A percentile compares a stretch with the other conserved stretches of the same genome.
Evolutionary conservation across 2,888 invertebrate species (phyloP).

Genomic region (Tortricodes alternella): DNA sequence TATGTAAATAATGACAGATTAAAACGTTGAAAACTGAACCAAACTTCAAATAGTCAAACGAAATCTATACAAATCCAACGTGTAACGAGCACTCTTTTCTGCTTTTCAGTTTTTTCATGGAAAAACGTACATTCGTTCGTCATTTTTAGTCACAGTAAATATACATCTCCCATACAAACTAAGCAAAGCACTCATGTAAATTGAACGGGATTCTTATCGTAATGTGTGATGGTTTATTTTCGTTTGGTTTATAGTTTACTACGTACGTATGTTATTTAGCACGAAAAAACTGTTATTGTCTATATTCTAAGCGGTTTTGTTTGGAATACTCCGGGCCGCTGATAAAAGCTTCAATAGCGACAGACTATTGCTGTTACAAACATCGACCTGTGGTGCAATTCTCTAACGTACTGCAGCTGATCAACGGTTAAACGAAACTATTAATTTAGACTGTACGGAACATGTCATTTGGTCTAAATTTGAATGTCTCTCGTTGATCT

Average conservation of each 20-base stretch:
- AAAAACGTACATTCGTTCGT: not conserved
- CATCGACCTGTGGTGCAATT: too few species aligned
- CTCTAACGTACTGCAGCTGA: too few species aligned
- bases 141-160: constrained; percentile 10
- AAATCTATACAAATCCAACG: too few species aligned
- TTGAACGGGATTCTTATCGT: not conserved
- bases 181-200: not conserved
- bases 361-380: too few species aligned
- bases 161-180: not conserved
- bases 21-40: too few species aligned
- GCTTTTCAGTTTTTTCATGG: constrained; percentile 5
- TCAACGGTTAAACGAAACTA: too few species aligned
- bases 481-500: too few species aligned
- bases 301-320: constrained; percentile 11
- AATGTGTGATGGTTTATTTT: not conserved
- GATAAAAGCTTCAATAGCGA: constrained; percentile 12
- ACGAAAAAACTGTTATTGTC: constrained; percentile 20
- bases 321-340: not conserved
- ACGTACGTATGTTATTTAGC: not conserved
- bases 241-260: not conserved
- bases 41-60: too few species aligned
- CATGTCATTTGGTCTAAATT: too few species aligned
- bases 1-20: too few species aligned
- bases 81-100: not conserved
- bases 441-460: too few species aligned